These are phyloP conservation scores for Elmis aenea DNA, from an alignment of 2,888 invertebrate species.

Conservation along the genomic window DNA sequence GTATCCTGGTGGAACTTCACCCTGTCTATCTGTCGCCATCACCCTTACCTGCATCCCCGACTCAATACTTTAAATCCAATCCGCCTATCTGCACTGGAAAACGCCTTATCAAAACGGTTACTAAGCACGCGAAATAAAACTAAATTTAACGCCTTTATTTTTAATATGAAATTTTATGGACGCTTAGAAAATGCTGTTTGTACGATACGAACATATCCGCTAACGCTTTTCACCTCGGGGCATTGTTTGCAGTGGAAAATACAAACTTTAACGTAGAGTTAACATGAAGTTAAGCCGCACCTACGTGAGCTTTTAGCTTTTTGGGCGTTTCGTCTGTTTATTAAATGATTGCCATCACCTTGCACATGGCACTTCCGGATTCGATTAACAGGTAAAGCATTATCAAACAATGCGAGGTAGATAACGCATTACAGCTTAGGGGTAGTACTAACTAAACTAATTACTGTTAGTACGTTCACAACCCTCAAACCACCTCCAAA, in stretches of 20 bases:
- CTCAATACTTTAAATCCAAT: conserved; percentile 51
- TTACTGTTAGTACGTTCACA: too few relatives aligned
- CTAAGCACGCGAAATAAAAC: conserved; percentile 41
- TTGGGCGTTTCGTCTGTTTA: conserved; percentile 20
- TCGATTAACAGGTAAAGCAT: neutral
- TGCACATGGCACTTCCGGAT: conserved; percentile 23
- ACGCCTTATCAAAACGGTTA: conserved; percentile 46
- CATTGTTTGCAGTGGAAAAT: conserved; percentile 8
- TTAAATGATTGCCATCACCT: conserved; percentile 21
- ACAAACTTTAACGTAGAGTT: neutral
- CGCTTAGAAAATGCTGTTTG: conserved; percentile 4
- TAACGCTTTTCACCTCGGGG: conserved; percentile 10
- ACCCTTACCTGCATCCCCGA: conserved; percentile 53
- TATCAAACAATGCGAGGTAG: too few relatives aligned
- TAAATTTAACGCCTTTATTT: conserved; percentile 19
- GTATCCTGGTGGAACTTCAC: conserved; percentile 34
- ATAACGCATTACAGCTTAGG: too few relatives aligned
- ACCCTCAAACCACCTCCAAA: too few relatives aligned
- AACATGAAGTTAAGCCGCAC: conserved; percentile 8
- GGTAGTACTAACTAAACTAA: too few relatives aligned
- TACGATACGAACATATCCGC: conserved; percentile 8
- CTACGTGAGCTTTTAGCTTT: conserved; percentile 17
- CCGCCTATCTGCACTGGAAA: conserved; percentile 53
- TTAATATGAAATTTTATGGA: conserved; percentile 19
- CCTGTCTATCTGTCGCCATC: conserved; percentile 41